Evolutionary conservation across 2,888 invertebrate genomes (phyloP).

Genomic region (Netelia melanura): DNA sequence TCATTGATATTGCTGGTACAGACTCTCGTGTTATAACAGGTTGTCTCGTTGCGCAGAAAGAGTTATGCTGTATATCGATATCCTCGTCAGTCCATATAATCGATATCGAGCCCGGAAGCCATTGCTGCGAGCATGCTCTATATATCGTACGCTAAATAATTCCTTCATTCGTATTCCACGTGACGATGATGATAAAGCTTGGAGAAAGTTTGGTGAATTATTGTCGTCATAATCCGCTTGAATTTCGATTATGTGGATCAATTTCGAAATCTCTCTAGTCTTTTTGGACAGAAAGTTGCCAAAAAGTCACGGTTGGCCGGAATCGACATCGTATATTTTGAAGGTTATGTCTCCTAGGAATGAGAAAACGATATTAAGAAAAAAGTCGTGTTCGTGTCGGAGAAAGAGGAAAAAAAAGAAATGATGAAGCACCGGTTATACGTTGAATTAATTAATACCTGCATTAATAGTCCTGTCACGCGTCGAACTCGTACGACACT

Average conservation of each 20-base stretch:
- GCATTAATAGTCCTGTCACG: neutral
- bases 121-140: conserved; percentile 48
- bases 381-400: too few relatives aligned
- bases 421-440: neutral
- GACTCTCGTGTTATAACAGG: conserved; percentile 29
- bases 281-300: neutral
- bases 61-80: conserved; percentile 40
- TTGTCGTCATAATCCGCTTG: conserved; percentile 6
- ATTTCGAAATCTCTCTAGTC: conserved; percentile 7
- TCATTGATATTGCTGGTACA: conserved; percentile 40
- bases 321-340: neutral
- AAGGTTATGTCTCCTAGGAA: neutral
- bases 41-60: conserved; percentile 41
- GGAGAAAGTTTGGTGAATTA: conserved; percentile 73
- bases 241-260: conserved; percentile 2
- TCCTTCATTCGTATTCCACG: conserved; percentile 74
- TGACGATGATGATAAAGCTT: conserved; percentile 52
- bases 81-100: conserved; percentile 50
- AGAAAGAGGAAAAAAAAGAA: conserved; percentile 3
- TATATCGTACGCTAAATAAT: conserved; percentile 71
- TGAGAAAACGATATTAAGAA: too few relatives aligned
- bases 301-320: neutral
- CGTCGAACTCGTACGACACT: conserved; percentile 12
- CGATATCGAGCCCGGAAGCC: conserved; percentile 59
- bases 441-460: conserved; percentile 29